Evolutionary conservation across 2,888 invertebrate species (phyloP), one percentile per base, ranked within the genome.

Genomic region (Agriopis marginaria): DNA sequence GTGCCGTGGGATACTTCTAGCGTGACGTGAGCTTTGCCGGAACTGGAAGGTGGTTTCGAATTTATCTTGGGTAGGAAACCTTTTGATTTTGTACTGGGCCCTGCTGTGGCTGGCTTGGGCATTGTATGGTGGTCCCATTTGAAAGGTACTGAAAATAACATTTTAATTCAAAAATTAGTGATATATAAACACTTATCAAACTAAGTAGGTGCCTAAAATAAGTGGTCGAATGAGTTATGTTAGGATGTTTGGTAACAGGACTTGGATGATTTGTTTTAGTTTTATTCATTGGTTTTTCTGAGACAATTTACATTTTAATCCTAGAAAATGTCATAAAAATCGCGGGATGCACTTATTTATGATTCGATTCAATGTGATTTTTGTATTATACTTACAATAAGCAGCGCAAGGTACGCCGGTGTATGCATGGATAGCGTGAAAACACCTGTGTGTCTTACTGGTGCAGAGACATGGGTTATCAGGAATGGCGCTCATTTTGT

Each of bases 401-500:
- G 97, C 97, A 50, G 97, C 97, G 87, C 97, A 97, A 3, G 98
- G 98, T 66, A 98, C 95, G 10, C 97, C 97, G 4, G 98, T 98
- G 85, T 98, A 98, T 40, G 98, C 98, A 87, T 98, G 98, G 10
- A 98, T 96, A 2, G 98, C 98, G 86, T 98, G 98, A 85, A 97
- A 96, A 90, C 98, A 98, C 76, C 98, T 95, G 86, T 98, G 98
- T 3, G 98, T 98, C 82, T 97, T 97, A 77, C 97, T 97, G 12
- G 97, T 97, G 86, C 98, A 98, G 69, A 97, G 95, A 75, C 97
- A 95, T 2, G 97, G 97, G 86, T 97, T 97, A 79, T 97, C 97
- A 32, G 94, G 95, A 72, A 96, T 90, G 68, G 95, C 93, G 73
- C 95, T 96, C 91, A 96, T 95, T 84, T 96, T 96, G 82, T 96